phyloP scores from a whole-genome alignment of 2,888 invertebrate genomes.

The Erebia ligea region DNA sequence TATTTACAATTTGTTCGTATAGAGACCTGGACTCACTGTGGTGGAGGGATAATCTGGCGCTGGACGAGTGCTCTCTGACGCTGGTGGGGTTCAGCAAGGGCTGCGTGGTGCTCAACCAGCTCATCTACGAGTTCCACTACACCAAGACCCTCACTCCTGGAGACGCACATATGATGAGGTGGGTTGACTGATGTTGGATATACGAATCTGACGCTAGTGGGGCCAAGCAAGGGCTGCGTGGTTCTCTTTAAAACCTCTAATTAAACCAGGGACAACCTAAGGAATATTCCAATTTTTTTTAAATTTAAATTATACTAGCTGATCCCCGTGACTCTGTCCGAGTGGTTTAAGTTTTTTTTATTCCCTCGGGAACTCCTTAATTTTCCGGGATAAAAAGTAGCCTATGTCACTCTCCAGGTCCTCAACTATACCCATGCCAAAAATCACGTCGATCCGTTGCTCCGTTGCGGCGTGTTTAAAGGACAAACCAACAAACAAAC shows the following conservation, averaged over 20 bases:
- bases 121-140: constrained; percentile 92
- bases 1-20: neutral
- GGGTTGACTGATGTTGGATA: neutral
- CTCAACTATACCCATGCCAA: no score
- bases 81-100: constrained; percentile 96
- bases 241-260: constrained; percentile 69
- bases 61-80: constrained; percentile 84
- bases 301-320: no score
- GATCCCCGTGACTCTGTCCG: no score
- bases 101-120: constrained; percentile 95
- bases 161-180: constrained; percentile 84
- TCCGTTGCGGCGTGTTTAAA: no score
- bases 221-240: constrained; percentile 97
- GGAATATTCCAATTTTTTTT: no score
- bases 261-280: no score
- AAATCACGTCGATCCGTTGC: no score
- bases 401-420: no score
- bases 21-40: constrained; percentile 72
- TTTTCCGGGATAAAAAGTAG: no score
- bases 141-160: constrained; percentile 86
- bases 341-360: no score
- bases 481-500: no score
- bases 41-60: constrained; percentile 83
- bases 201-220: constrained; percentile 84
- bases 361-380: no score